Conservation (phyloP, 2,797 vertebrate genomes). For the Lepilemur ruficaudatus region DNA sequence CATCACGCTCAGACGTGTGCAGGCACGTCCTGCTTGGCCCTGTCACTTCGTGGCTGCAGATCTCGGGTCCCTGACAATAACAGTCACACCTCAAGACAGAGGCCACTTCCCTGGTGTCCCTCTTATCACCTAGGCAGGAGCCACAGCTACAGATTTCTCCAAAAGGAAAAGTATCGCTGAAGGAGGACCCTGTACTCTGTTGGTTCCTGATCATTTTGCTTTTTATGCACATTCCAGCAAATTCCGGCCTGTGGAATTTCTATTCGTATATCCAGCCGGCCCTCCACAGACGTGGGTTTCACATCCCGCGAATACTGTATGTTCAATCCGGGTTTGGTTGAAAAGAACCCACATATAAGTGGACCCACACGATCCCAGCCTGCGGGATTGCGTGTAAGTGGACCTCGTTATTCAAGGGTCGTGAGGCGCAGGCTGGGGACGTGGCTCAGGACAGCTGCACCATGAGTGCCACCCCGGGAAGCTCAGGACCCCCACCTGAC, state of each 20-base stretch:
- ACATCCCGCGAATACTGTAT: no score
- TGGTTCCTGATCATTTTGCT: not conserved
- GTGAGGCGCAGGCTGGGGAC: not conserved
- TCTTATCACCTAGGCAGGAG: not conserved
- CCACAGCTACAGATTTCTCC: not conserved
- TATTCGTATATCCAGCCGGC: no score
- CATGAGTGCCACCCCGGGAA: no score
- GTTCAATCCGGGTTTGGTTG: not conserved
- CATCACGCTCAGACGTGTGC: not conserved
- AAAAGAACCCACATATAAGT: no score
- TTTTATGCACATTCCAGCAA: not conserved
- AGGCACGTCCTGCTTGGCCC: rapidly evolving
- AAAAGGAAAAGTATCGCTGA: not conserved
- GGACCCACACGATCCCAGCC: no score
- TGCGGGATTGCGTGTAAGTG: no score
- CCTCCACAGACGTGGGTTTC: not conserved
- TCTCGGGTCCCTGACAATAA: not conserved
- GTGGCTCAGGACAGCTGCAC: not conserved
- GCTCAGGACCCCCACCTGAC: not conserved
- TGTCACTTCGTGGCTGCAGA: not conserved
- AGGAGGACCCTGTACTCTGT: not conserved
- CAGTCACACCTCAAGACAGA: not conserved
- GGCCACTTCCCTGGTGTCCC: no score
- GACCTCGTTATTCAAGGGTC: no score
- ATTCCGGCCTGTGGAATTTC: not conserved